A percentile compares a stretch with the other conserved stretches of the same genome.
phyloP scores from a whole-genome alignment of 2,113 vertebrate species.

The Uria aalge region DNA sequence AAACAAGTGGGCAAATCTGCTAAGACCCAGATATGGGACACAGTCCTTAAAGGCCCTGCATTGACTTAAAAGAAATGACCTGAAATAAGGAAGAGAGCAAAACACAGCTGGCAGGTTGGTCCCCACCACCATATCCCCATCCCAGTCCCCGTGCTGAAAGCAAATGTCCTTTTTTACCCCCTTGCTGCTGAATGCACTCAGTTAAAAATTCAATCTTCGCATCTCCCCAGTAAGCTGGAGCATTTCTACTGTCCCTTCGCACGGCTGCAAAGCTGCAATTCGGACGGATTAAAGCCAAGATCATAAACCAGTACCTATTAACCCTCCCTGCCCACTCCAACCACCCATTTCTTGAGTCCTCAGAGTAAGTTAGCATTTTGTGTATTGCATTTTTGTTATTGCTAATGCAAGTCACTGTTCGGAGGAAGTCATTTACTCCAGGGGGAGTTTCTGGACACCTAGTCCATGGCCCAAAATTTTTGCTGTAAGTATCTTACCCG shows the following conservation, averaged over 20 bases:
- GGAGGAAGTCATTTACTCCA: not conserved
- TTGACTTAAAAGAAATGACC: not conserved
- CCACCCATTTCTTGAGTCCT: not conserved
- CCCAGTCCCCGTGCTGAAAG: not conserved
- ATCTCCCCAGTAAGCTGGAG: not conserved
- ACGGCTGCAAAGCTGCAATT: not conserved
- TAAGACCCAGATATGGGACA: conserved; percentile 54
- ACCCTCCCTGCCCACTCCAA: not conserved
- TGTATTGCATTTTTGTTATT: not conserved
- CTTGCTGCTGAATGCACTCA: not conserved
- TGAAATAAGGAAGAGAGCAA: not conserved
- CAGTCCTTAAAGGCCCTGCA: conserved; percentile 18
- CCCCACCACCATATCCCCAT: not conserved
- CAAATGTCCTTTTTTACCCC: not conserved
- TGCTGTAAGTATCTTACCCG: not conserved
- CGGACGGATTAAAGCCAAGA: not conserved
- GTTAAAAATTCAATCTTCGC: not conserved
- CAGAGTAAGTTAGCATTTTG: rapidly evolving
- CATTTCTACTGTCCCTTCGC: not conserved
- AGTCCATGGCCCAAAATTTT: not conserved
- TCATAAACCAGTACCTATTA: not conserved
- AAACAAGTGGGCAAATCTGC: conserved; percentile 41
- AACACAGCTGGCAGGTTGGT: not conserved
- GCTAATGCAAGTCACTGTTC: not conserved
- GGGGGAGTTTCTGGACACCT: not conserved